Conservation (phyloP, 2,113 vertebrate genomes). For the Opisthocomus hoazin region DNA sequence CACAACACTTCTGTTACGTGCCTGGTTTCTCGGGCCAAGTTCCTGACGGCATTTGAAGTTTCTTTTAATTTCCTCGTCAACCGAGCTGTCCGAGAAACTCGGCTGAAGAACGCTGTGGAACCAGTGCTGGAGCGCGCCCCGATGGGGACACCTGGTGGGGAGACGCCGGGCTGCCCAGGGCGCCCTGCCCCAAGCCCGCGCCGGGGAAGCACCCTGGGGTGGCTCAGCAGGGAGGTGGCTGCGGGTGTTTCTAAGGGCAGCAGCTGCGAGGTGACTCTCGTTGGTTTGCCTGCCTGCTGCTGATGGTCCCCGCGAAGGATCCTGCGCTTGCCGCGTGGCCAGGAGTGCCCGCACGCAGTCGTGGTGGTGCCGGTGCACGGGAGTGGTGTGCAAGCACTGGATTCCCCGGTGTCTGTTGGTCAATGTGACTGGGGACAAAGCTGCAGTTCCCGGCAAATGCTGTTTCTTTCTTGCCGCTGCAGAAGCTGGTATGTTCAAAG, state of each 20-base stretch:
- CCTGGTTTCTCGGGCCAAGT: neutral
- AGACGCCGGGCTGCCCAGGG: neutral
- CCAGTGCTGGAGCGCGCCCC: neutral
- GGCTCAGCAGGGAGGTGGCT: neutral
- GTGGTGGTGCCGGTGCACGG: accelerated
- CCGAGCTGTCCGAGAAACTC: neutral
- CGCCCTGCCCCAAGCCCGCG: accelerated
- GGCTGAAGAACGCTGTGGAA: neutral
- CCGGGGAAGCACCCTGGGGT: accelerated
- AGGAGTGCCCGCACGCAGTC: accelerated
- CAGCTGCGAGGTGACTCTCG: neutral
- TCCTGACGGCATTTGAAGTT: neutral
- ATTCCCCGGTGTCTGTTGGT: accelerated
- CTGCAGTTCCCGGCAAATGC: neutral
- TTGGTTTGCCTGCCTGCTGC: neutral
- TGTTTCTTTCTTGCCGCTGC: neutral
- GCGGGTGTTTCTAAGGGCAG: neutral
- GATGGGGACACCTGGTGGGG: conserved; percentile 57
- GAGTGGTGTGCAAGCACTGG: no score
- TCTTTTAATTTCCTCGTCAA: conserved; percentile 12
- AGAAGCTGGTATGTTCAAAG: neutral
- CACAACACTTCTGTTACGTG: neutral
- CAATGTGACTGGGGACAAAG: neutral
- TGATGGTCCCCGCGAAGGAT: neutral
- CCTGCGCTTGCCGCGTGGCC: neutral